Base-by-base conservation (phyloP, 1,140 invertebrate species). In the Drosophila ficusphila region DNA sequence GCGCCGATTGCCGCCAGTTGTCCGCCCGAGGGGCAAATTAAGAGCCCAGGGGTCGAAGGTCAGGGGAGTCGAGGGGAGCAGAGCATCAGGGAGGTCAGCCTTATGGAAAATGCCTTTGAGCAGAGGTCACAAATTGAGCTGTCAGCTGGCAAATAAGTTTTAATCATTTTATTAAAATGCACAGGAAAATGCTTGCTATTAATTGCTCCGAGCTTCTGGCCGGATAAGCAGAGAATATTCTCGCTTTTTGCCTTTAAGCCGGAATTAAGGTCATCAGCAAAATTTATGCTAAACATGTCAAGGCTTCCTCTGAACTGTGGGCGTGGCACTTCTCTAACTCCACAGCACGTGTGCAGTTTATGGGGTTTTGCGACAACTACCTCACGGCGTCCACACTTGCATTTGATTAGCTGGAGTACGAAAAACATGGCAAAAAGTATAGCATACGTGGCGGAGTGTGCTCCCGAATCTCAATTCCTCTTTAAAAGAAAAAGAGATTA, bases 71-170 rank as follows among this genome's bases (percentile, higher is more conserved):
- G 36, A 21, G 61, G 18, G 7, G 34, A 12, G 6, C 1, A 5
- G 39, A 16, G 14, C 6, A 14, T 16, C 49, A 19, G 33, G 49
- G 52, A 73, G 54, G 70, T 47, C 61, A 79, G 31, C 57, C 48
- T 41, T 36, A 51, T 56, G 78, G 68, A 48, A 81, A 79, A 64
- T 73, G 78, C 34, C 71, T 79, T 58, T 62, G 39, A 71, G 47
- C 54, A 19, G 54, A 64, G 62, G 61, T 73, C 81, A 85, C 76
- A 86, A 85, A 86, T 85, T 86, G 68, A 85, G 71, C 61, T 86
- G 81, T 86, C 81, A 86, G 58, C 72, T 81, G 81, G 81, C 76
- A 77, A 86, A 85, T 70, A 74, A 73, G 62, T 81, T 81, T 79
- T 73, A 75, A 77, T 86, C 64, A 81, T 86, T 77, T 76, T 58